phyloP scores from a whole-genome alignment of 2,888 invertebrate species.

The Mesochorus sp. region DNA sequence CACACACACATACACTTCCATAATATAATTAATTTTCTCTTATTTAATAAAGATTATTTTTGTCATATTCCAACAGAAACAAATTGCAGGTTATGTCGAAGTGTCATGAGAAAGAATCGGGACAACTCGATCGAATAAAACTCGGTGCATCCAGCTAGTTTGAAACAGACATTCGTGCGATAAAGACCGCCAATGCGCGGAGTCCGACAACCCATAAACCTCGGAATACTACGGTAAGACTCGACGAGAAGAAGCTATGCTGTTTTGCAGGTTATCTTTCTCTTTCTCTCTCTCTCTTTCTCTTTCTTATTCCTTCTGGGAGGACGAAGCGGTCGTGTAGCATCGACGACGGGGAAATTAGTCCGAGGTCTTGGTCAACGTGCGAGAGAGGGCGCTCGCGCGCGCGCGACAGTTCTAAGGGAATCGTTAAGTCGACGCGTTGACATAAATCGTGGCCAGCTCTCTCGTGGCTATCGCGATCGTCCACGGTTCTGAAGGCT shows the following conservation, averaged over 20 bases:
- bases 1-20: too few species aligned
- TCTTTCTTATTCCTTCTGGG: background rate
- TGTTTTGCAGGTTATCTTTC: background rate
- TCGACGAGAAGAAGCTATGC: conserved; percentile 7
- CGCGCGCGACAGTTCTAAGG: conserved; percentile 58
- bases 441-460: conserved; percentile 62
- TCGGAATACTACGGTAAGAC: conserved; percentile 19
- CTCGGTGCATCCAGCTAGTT: background rate
- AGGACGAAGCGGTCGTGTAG: conserved; percentile 17
- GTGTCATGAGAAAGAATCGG: conserved; percentile 6
- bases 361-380: conserved; percentile 27
- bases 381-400: conserved; percentile 11
- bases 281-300: background rate
- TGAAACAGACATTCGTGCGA: background rate
- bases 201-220: conserved; percentile 47
- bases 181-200: conserved; percentile 15
- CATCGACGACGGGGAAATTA: conserved; percentile 51
- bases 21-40: too few species aligned
- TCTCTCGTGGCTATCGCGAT: conserved; percentile 46
- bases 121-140: conserved; percentile 28
- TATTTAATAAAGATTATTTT: too few species aligned
- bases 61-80: background rate
- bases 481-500: conserved; percentile 24
- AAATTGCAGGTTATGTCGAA: background rate
- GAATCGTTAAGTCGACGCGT: conserved; percentile 61